Evolutionary conservation across 2,113 vertebrate genomes (phyloP).

Genomic region (Scytalopus superciliaris): DNA sequence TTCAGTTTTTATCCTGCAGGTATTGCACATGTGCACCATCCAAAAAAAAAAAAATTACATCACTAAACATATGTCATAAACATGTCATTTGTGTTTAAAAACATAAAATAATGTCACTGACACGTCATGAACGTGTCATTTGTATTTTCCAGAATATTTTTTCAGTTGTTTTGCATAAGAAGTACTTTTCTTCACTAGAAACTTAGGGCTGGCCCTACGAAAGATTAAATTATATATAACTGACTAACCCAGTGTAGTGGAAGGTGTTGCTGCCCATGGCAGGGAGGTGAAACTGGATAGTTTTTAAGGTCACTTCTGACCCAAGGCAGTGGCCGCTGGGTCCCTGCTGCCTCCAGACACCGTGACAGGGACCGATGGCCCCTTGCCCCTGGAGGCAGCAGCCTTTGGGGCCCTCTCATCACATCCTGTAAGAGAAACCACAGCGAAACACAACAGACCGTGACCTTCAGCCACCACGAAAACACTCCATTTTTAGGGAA

Average conservation of each 20-base stretch:
- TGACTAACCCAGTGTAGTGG: accelerated
- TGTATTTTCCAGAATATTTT: background rate
- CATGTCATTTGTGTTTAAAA: background rate
- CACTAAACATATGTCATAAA: background rate
- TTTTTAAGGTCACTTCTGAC: background rate
- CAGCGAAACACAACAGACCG: background rate
- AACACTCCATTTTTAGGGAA: background rate
- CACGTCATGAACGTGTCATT: accelerated
- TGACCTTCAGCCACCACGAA: background rate
- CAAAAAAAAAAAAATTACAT: background rate
- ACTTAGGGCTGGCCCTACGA: background rate
- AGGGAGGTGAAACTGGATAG: no score
- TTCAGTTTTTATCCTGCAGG: background rate
- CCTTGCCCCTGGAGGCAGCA: background rate
- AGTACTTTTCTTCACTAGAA: background rate
- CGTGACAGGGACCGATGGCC: background rate
- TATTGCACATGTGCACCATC: background rate
- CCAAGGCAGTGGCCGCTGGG: accelerated
- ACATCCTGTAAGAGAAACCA: background rate
- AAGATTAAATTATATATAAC: background rate
- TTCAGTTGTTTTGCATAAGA: background rate
- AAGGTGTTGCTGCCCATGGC: background rate
- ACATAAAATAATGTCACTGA: background rate
- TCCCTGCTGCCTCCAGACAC: background rate
- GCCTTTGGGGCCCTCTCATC: background rate